Conservation (phyloP, 2,888 invertebrate species). For the Liopterus haemorrhoidalis region DNA sequence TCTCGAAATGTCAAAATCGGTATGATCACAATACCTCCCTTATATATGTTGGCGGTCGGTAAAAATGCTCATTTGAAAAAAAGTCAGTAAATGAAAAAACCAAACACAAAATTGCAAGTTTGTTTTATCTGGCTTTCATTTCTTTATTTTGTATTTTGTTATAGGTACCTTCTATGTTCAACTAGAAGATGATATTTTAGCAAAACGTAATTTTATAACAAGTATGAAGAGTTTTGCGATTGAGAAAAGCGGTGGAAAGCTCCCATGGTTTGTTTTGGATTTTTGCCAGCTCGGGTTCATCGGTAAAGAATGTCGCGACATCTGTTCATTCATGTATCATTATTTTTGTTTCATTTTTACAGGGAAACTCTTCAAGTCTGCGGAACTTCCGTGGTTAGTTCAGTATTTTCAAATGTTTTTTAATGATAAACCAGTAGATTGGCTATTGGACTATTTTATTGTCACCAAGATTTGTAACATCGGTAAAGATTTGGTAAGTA, state of each 20-base stretch:
- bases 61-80: too few relatives aligned
- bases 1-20: too few relatives aligned
- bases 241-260: slow-evolving; percentile 65
- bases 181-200: slow-evolving; percentile 89
- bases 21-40: too few relatives aligned
- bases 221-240: slow-evolving; percentile 80
- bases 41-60: too few relatives aligned
- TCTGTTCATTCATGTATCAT: neutral
- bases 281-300: slow-evolving; percentile 94
- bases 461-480: slow-evolving; percentile 84
- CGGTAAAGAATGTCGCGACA: slow-evolving; percentile 47
- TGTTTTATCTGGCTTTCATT: too few relatives aligned
- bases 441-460: slow-evolving; percentile 86
- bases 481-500: slow-evolving; percentile 65
- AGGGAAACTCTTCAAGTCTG: slow-evolving; percentile 85
- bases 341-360: slow-evolving; percentile 35
- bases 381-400: slow-evolving; percentile 77
- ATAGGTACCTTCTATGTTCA: slow-evolving; percentile 81
- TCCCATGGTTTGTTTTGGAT: slow-evolving; percentile 87
- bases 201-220: slow-evolving; percentile 75
- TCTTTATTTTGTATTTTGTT: slow-evolving; percentile 16
- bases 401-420: slow-evolving; percentile 94
- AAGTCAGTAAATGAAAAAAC: too few relatives aligned
- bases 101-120: too few relatives aligned
- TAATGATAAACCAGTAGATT: slow-evolving; percentile 93